A percentile compares a stretch with the other conserved stretches of the same genome.
Evolutionary conservation across 2,113 vertebrate genomes (phyloP).

Genomic region (Saimiri boliviensis): DNA sequence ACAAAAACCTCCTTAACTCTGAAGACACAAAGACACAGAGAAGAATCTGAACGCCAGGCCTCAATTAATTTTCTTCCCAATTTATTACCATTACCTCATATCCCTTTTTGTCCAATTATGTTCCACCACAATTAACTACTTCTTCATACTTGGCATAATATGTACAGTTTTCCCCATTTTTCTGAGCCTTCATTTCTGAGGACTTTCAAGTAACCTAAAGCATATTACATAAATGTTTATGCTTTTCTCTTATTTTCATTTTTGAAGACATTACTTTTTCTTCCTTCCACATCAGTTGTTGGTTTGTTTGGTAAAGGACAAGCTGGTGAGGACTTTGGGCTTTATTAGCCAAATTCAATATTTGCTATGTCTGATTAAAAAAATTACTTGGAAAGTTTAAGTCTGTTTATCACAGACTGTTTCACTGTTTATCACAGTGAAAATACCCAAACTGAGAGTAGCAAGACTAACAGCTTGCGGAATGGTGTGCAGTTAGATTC

Average conservation of each 20-base stretch:
- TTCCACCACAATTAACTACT: background rate
- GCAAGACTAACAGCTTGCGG: background rate
- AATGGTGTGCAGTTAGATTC: background rate
- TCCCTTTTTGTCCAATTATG: background rate
- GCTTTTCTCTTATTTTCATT: background rate
- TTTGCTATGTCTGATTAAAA: background rate
- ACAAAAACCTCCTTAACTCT: background rate
- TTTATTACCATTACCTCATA: background rate
- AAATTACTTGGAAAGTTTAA: background rate
- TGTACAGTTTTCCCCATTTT: background rate
- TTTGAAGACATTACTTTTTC: background rate
- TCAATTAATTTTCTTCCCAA: rapidly evolving
- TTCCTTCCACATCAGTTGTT: background rate
- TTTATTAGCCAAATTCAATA: background rate
- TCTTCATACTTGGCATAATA: background rate
- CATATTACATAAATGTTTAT: background rate
- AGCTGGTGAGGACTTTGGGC: background rate
- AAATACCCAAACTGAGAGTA: background rate
- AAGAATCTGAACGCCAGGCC: background rate
- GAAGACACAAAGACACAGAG: background rate
- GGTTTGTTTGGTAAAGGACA: background rate
- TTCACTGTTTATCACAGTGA: too few relatives aligned
- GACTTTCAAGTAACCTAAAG: background rate
- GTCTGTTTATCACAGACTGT: background rate
- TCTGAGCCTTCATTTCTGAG: background rate